Evolutionary conservation across 2,888 invertebrate species (phyloP), one percentile per base, ranked within the genome.

Genomic region (Drosophila aldrichi): DNA sequence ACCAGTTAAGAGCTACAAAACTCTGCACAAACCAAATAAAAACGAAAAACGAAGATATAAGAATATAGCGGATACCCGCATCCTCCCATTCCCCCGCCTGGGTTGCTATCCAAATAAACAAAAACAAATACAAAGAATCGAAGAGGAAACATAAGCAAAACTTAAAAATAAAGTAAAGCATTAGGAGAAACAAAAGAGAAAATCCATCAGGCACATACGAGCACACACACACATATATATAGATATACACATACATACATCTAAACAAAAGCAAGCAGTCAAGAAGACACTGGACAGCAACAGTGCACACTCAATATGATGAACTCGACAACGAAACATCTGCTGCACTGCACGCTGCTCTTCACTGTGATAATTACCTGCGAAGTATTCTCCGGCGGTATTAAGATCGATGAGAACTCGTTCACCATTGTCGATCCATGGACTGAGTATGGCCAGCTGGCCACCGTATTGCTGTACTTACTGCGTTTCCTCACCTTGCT

Each of bases 401-500:
- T 95, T 82, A 94, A 93, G 86, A 93, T 95, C 89, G 93, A 94
- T 92, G 94, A 94, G 71, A 94, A 95, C 72, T 93, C 93, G 29
- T 93, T 92, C 70, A 92, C 92, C 41, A 93, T 95, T 76, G 94
- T 97, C 81, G 96, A 98, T 93, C 97, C 98, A 63, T 97, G 96
- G 96, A 94, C 94, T 82, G 94, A 95, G 81, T 98, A 98, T 93
- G 98, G 98, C 70, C 94, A 95, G 82, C 89, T 96, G 82, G 95
- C 96, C 85, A 95, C 97, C 66, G 92, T 96, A 73, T 93, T 95
- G 74, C 94, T 98, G 75, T 98, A 98, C 92, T 91, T 96, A 67
- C 92, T 98, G 81, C 94, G 98, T 82, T 94, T 96, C 70, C 94
- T 98, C 56, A 97, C 97, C 60, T 95, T 98, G 90, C 94, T 98